Percentiles rank a stretch among this genome's conserved stretches.
Evolutionary conservation across 2,113 vertebrate genomes (phyloP).

Genomic region (Colius striatus): DNA sequence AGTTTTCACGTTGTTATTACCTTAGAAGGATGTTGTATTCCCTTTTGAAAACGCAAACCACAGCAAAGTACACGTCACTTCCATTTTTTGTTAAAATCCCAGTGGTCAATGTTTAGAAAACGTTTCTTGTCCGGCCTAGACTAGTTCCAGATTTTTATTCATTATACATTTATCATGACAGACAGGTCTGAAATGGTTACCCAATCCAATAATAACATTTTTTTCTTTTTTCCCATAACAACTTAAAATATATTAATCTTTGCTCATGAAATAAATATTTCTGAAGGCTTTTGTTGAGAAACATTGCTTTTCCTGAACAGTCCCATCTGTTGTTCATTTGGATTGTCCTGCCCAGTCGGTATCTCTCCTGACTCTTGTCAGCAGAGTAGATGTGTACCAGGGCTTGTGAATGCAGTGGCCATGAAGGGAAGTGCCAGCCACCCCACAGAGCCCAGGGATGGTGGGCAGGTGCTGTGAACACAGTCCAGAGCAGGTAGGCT

Average conservation of each 20-base stretch:
- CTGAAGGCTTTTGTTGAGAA: background rate
- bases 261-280: conserved; percentile 14
- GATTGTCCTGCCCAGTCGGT: background rate
- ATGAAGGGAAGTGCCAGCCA: accelerated
- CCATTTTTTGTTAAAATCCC: background rate
- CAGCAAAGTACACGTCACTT: background rate
- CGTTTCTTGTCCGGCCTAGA: background rate
- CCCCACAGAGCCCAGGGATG: background rate
- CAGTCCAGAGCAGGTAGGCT: accelerated
- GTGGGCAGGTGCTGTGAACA: background rate
- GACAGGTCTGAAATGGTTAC: background rate
- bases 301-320: background rate
- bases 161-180: background rate
- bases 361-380: accelerated
- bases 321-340: background rate
- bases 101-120: background rate
- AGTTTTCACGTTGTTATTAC: background rate
- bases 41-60: background rate
- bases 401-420: background rate
- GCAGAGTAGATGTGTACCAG: background rate
- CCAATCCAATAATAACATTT: background rate
- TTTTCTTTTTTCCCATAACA: background rate
- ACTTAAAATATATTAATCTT: conserved; percentile 1
- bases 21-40: background rate
- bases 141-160: background rate